Evolutionary conservation across 2,113 vertebrate species (phyloP), one percentile per base, ranked within the genome.

Genomic region (Toxostoma redivivum): DNA sequence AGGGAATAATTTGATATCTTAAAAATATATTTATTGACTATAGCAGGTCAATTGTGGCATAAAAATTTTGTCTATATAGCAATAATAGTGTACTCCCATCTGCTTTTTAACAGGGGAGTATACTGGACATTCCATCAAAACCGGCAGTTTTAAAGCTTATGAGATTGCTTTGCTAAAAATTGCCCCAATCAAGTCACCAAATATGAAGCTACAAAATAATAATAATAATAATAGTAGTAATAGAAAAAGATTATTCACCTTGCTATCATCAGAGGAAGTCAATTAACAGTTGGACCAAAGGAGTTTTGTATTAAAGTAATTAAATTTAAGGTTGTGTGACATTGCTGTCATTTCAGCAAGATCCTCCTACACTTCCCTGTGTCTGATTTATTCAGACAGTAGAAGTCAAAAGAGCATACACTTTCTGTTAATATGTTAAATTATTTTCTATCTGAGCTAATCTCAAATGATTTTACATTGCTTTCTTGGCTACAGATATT

Each of bases 291-390:
- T 88, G 65, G 71, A 81, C 38, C 42, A 81, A 83, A 93, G 31
- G 42, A 92, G 35, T 81, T 93, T 76, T 86, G 35, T 84, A 92
- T 10, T 48, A 56, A 86, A 86, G 45, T 90, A 88, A 93, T 92
- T 78, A 44, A 44, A 44, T 42, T 16, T 95, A 50, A 85, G 48
- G 5, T 42, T 94, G 37, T 76, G 69, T 88, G 80, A 80, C 93
- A 88, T 35, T 84, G 87, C 19, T 90, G 48, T 90, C 31, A 77
- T 88, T 91, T 82, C n/a, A 61, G 27, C 23, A 24, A 90, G 44
- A 51, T 85, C 35, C 44, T 93, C 73, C 30, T 67, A 45, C 40
- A 61, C 35, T 79, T 94, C 48, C 23, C 19, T 88, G 42, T 81
- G 28, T 69, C 64, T 50, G 40, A 88, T 62, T 86, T 83, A 86